These are phyloP conservation scores for Lacerta viridis DNA, from an alignment of 2,797 vertebrate species.

Conservation along the genomic window DNA sequence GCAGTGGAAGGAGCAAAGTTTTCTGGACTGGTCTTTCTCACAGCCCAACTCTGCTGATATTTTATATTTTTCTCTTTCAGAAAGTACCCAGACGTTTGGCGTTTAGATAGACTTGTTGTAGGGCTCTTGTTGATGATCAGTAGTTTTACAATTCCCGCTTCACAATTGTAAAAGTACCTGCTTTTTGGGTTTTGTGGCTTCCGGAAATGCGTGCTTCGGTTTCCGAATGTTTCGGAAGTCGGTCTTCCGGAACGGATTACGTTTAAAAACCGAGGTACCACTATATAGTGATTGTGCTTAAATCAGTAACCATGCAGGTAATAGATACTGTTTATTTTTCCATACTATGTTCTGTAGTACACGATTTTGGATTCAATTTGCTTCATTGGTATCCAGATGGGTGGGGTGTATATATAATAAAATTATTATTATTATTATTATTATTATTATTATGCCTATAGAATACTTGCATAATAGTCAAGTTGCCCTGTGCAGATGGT, in stretches of 20 bases:
- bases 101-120: neutral
- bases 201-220: too few species aligned
- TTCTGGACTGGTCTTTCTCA: neutral
- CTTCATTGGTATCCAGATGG: neutral
- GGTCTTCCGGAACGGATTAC: too few species aligned
- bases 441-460: neutral
- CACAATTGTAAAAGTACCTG: neutral
- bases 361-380: neutral
- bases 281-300: neutral
- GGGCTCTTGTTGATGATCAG: too few species aligned
- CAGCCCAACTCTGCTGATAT: too few species aligned
- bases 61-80: neutral
- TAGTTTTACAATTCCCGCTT: neutral
- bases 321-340: neutral
- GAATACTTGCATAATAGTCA: neutral
- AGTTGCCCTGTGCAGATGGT: neutral
- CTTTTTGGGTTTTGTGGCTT: neutral
- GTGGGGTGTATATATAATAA: too few species aligned
- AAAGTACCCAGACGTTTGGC: neutral
- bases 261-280: too few species aligned
- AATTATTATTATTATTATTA: too few species aligned
- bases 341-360: neutral
- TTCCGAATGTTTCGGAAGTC: too few species aligned
- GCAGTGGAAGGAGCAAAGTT: neutral
- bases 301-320: neutral